These are phyloP conservation scores for Agrilus biguttatus DNA, from an alignment of 2,888 invertebrate species.

Conservation along the genomic window DNA sequence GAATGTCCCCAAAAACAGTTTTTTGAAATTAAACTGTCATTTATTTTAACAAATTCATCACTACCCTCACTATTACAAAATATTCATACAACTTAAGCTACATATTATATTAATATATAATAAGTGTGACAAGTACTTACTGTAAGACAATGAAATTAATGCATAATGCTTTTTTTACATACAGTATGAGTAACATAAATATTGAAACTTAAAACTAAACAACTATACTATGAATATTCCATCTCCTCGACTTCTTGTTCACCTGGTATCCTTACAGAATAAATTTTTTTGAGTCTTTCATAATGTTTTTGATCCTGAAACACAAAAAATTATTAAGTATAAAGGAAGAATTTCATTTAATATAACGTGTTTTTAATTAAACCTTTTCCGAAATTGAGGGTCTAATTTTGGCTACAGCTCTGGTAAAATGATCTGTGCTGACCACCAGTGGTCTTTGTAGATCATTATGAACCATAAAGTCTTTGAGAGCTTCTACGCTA, in stretches of 20 bases:
- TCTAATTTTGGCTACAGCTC: slow-evolving; percentile 62
- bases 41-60: too few relatives aligned
- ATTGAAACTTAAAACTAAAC: neutral
- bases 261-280: slow-evolving; percentile 38
- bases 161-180: neutral
- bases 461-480: slow-evolving; percentile 47
- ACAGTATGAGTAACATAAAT: neutral
- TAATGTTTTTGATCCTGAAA: slow-evolving; percentile 61
- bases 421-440: slow-evolving; percentile 54
- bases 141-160: neutral
- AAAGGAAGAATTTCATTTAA: neutral
- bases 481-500: slow-evolving; percentile 64
- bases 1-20: too few relatives aligned
- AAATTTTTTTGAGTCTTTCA: slow-evolving; percentile 54
- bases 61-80: too few relatives aligned
- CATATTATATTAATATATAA: too few relatives aligned
- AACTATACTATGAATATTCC: slow-evolving; percentile 20
- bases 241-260: slow-evolving; percentile 42
- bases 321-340: neutral
- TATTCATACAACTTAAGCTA: too few relatives aligned
- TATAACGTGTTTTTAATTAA: slow-evolving; percentile 4
- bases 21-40: neutral
- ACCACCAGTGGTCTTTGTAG: slow-evolving; percentile 38
- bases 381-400: slow-evolving; percentile 76
- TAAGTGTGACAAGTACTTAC: neutral